Evolutionary conservation across 2,888 invertebrate genomes (phyloP).

Genomic region (Agrilus cyanescens): DNA sequence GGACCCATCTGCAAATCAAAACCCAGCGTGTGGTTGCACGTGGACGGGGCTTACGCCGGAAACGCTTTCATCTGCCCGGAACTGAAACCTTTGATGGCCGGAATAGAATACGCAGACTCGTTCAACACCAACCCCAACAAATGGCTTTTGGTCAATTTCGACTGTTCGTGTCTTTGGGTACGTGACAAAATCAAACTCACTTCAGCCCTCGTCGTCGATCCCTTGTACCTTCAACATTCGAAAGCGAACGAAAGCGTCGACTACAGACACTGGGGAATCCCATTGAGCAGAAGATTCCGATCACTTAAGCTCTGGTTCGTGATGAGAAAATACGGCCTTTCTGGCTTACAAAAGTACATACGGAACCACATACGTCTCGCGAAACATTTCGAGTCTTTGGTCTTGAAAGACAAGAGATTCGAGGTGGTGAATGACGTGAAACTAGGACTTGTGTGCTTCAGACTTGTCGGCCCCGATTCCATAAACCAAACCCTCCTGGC

Average conservation of each 20-base stretch:
- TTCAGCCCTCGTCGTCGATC: constrained; percentile 75
- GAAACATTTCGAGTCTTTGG: constrained; percentile 57
- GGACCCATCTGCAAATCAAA: constrained; percentile 54
- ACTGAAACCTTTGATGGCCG: constrained; percentile 51
- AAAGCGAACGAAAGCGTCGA: constrained; percentile 60
- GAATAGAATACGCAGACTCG: constrained; percentile 66
- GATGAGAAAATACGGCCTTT: constrained; percentile 66
- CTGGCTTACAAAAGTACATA: constrained; percentile 72
- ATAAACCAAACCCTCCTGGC: constrained; percentile 66
- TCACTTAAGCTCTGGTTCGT: constrained; percentile 86
- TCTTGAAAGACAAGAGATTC: constrained; percentile 58
- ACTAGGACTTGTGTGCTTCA: constrained; percentile 68
- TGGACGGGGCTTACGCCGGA: constrained; percentile 82
- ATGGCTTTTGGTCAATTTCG: constrained; percentile 74
- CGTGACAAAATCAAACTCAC: constrained; percentile 64
- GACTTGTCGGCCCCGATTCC: constrained; percentile 55
- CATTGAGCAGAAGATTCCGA: constrained; percentile 71
- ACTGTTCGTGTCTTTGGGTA: constrained; percentile 79
- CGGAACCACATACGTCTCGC: constrained; percentile 70
- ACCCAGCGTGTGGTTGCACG: constrained; percentile 70
- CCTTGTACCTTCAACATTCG: constrained; percentile 72
- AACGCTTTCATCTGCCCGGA: constrained; percentile 79
- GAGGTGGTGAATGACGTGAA: constrained; percentile 66
- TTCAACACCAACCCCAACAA: constrained; percentile 86
- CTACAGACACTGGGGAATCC: constrained; percentile 78